Percentiles rank a stretch among this genome's conserved stretches.
These are phyloP conservation scores for Solenopsis fugax DNA, from an alignment of 1,140 invertebrate species.

Conservation along the genomic window DNA sequence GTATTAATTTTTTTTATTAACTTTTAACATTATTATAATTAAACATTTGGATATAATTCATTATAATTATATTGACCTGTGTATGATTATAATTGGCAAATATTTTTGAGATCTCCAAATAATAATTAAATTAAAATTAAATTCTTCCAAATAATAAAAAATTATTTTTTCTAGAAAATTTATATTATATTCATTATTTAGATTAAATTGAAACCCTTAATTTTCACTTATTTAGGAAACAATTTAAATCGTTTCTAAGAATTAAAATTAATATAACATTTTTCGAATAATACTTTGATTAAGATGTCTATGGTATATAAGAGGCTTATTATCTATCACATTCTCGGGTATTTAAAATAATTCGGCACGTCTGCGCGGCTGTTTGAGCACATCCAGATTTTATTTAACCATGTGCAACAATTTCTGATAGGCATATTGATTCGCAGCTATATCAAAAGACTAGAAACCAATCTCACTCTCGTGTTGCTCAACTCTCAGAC, in stretches of 20 bases:
- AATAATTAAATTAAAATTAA: too few relatives aligned
- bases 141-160: too few relatives aligned
- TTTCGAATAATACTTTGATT: background rate
- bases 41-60: background rate
- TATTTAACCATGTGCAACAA: slow-evolving; percentile 71
- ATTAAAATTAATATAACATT: background rate
- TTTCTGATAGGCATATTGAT: slow-evolving; percentile 69
- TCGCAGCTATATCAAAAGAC: slow-evolving; percentile 78
- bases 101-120: too few relatives aligned
- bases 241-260: background rate
- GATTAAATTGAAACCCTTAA: background rate
- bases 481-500: slow-evolving; percentile 40
- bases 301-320: background rate
- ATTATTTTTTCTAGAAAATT: too few relatives aligned
- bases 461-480: slow-evolving; percentile 74
- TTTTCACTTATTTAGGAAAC: background rate
- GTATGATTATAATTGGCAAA: too few relatives aligned
- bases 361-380: background rate
- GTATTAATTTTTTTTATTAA: slow-evolving; percentile 2
- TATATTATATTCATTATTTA: background rate
- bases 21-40: background rate
- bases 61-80: too few relatives aligned
- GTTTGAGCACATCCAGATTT: slow-evolving; percentile 76
- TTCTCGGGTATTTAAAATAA: slow-evolving; percentile 16
- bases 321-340: background rate